phyloP scores from a whole-genome alignment of 2,113 vertebrate genomes.

The Gasterosteus nipponicus region DNA sequence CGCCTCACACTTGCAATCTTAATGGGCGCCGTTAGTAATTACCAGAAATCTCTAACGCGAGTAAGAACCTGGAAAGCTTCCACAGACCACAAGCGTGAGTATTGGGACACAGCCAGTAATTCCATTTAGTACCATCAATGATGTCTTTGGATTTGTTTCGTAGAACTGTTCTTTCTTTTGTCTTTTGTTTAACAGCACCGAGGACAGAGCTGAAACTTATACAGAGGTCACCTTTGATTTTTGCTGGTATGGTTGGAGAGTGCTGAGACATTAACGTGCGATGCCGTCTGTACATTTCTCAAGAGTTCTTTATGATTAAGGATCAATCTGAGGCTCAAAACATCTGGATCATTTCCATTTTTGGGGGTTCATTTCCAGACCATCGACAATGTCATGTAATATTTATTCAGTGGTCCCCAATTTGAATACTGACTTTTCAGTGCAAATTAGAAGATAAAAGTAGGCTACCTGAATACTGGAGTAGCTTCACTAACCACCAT shows the following conservation, averaged over 20 bases:
- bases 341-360: neutral
- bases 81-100: slow-evolving; percentile 40
- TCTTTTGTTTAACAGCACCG: slow-evolving; percentile 21
- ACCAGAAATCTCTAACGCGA: slow-evolving; percentile 41
- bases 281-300: neutral
- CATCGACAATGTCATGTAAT: neutral
- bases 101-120: slow-evolving; percentile 40
- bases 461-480: neutral
- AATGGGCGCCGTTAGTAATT: slow-evolving; percentile 40
- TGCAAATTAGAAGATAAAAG: neutral
- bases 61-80: slow-evolving; percentile 37
- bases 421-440: slow-evolving; percentile 1
- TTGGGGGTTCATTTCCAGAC: neutral
- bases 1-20: slow-evolving; percentile 8
- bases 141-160: slow-evolving; percentile 26
- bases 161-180: slow-evolving; percentile 16
- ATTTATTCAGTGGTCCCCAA: neutral
- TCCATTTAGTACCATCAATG: slow-evolving; percentile 46
- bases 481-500: slow-evolving; percentile 3
- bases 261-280: slow-evolving; percentile 3
- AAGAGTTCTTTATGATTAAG: neutral
- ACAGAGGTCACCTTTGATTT: slow-evolving; percentile 36
- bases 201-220: slow-evolving; percentile 24
- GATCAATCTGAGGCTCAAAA: neutral
- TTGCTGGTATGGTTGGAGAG: slow-evolving; percentile 23